A percentile compares a stretch with the other conserved stretches of the same genome.
These are phyloP conservation scores for Sinella curviseta DNA, from an alignment of 1,140 invertebrate genomes.

Conservation along the genomic window DNA sequence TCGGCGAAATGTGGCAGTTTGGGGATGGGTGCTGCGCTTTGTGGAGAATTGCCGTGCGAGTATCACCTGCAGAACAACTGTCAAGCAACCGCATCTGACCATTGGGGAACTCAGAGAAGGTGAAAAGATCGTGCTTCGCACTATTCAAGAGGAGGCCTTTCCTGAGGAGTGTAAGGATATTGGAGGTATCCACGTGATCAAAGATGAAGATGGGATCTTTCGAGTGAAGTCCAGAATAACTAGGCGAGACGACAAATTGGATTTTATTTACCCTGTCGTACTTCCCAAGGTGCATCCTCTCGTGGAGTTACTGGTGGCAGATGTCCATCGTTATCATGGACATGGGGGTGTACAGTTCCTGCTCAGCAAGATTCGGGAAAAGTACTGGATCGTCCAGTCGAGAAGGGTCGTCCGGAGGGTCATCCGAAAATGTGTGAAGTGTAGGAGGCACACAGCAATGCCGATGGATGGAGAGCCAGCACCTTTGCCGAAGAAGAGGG, in stretches of 20 bases:
- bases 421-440: neutral
- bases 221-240: neutral
- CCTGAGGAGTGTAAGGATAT: neutral
- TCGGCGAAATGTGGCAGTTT: neutral
- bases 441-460: neutral
- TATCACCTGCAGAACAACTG: neutral
- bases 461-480: neutral
- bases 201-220: neutral
- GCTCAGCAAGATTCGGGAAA: neutral
- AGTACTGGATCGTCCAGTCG: constrained; percentile 3
- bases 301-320: neutral
- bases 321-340: neutral
- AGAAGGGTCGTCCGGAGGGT: neutral
- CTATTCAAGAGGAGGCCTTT: neutral
- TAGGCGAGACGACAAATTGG: neutral
- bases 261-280: neutral
- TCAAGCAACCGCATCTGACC: neutral
- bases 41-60: neutral
- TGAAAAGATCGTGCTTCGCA: neutral
- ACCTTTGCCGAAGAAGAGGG: constrained; percentile 48
- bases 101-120: neutral
- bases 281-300: neutral
- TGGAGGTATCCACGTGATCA: neutral
- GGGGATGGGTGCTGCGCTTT: neutral
- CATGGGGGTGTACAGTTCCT: constrained; percentile 5